Evolutionary conservation across 2,113 vertebrate species (phyloP).

Genomic region (Anoura caudifer): DNA sequence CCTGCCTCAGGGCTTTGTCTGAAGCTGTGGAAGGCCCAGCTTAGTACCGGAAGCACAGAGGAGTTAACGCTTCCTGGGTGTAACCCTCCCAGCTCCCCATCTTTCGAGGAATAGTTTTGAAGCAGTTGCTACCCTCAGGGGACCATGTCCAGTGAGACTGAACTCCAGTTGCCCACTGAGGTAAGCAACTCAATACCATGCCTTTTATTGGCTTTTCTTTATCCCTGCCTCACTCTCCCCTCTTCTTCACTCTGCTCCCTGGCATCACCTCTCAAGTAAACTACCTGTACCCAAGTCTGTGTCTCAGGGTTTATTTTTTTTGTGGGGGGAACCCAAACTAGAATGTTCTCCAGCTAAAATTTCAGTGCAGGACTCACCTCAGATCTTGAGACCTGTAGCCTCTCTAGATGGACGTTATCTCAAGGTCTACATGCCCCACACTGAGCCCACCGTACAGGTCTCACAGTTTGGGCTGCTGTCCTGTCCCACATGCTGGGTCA

Average conservation of each 20-base stretch:
- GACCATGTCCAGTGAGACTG: not conserved
- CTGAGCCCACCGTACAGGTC: not conserved
- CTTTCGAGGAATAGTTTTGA: not conserved
- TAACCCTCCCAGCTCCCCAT: not conserved
- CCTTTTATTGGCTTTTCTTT: not conserved
- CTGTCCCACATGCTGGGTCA: not conserved
- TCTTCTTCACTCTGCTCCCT: not conserved
- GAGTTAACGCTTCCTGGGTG: not conserved
- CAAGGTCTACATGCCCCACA: not conserved
- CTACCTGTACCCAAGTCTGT: not conserved
- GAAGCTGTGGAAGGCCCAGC: not conserved
- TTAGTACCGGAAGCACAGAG: not conserved
- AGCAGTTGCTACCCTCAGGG: not conserved
- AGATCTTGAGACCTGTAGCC: not conserved
- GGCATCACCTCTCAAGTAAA: not conserved
- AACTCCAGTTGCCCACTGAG: not conserved
- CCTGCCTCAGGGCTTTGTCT: not conserved
- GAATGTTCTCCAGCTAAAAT: not conserved
- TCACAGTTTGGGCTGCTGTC: not conserved
- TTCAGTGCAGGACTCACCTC: not conserved
- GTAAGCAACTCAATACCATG: not conserved
- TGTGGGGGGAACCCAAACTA: not conserved
- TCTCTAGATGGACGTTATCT: not conserved
- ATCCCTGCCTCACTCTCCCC: not conserved
- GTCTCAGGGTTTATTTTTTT: not conserved